Evolutionary conservation across 1,140 invertebrate genomes (phyloP).

Genomic region (Drosophila takahashii): DNA sequence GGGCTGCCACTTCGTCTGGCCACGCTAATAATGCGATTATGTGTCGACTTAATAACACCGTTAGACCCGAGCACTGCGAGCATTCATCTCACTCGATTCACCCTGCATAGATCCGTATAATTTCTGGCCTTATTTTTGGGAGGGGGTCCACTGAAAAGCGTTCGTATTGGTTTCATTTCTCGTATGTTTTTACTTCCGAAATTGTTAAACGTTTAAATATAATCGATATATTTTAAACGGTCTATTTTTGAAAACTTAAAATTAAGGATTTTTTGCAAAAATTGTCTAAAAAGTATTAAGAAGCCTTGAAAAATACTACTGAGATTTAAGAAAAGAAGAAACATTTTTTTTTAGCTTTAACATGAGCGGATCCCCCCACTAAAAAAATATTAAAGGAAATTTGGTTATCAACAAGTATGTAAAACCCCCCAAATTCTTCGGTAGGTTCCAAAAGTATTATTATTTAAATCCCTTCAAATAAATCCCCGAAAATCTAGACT

Average conservation of each 20-base stretch:
- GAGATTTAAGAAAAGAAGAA: too few species aligned
- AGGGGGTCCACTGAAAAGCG: not conserved
- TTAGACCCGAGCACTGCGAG: slow-evolving; percentile 24
- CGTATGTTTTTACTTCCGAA: slow-evolving; percentile 4
- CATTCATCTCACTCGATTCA: slow-evolving; percentile 2
- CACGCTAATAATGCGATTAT: slow-evolving; percentile 78
- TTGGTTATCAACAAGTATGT: too few species aligned
- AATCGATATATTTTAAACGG: not conserved
- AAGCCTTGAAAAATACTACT: too few species aligned
- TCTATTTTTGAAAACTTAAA: not conserved
- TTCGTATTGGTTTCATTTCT: slow-evolving; percentile 7
- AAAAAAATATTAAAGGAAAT: too few species aligned
- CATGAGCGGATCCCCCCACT: too few species aligned
- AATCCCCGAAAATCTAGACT: not conserved
- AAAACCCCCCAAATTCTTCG: too few species aligned
- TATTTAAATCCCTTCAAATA: not conserved
- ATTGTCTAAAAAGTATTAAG: too few species aligned
- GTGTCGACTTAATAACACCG: slow-evolving; percentile 68
- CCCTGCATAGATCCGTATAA: not conserved
- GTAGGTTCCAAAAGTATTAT: too few species aligned
- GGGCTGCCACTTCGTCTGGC: slow-evolving; percentile 20
- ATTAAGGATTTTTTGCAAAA: too few species aligned
- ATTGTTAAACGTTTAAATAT: not conserved
- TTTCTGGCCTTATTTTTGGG: not conserved
- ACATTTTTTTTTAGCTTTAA: too few species aligned